Percentiles rank a stretch among this genome's conserved stretches.
These are phyloP conservation scores for Oncorhynchus clarkii DNA, from an alignment of 2,113 vertebrate species.

Conservation along the genomic window DNA sequence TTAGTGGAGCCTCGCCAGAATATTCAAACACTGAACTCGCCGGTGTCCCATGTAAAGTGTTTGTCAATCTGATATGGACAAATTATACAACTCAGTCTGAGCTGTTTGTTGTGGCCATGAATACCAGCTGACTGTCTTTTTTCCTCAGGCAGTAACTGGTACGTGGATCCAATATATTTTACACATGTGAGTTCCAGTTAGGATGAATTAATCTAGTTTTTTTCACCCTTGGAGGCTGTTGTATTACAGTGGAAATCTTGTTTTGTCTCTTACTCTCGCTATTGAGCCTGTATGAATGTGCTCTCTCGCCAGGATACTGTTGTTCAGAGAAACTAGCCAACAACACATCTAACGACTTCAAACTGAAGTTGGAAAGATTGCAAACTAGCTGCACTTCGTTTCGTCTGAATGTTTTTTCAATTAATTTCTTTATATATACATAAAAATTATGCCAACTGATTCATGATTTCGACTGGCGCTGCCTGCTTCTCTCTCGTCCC, in stretches of 20 bases:
- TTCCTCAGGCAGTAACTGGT: conserved; percentile 82
- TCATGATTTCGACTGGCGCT: too few species aligned
- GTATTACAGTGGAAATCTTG: conserved; percentile 78
- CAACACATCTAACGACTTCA: too few species aligned
- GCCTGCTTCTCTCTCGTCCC: too few species aligned
- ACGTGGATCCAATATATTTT: conserved; percentile 93
- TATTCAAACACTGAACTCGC: conserved; percentile 89
- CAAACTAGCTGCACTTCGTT: too few species aligned
- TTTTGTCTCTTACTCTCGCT: background rate
- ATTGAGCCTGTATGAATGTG: background rate
- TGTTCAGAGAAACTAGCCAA: too few species aligned
- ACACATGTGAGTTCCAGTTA: conserved; percentile 79
- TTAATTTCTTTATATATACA: too few species aligned
- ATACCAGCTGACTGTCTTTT: background rate
- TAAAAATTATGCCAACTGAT: too few species aligned
- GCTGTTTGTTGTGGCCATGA: background rate
- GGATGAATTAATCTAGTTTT: conserved; percentile 85
- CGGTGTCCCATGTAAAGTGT: conserved; percentile 86
- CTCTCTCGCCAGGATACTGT: background rate
- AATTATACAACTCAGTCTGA: too few species aligned
- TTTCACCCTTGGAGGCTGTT: conserved; percentile 87
- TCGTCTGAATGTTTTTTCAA: too few species aligned
- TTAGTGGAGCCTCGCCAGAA: conserved; percentile 81
- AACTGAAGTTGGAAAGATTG: too few species aligned
- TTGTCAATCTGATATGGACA: too few species aligned